Conservation (phyloP, 2,797 vertebrate species). For the Cichlasoma orientale region DNA sequence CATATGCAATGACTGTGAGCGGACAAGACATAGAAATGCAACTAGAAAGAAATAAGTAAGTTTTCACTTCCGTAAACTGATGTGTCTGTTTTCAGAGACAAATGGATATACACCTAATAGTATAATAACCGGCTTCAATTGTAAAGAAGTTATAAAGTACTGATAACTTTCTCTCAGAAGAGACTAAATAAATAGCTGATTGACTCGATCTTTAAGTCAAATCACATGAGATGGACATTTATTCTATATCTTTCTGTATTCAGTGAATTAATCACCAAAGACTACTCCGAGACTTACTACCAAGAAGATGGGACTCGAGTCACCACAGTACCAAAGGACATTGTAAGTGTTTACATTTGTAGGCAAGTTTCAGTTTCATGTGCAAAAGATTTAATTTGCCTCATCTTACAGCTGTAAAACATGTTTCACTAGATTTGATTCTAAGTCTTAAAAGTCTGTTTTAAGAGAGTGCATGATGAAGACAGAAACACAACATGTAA, state of each 20-base stretch:
- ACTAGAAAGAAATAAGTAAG: conserved; percentile 78
- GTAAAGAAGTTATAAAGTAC: neutral
- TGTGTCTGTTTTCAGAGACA: neutral
- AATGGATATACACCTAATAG: neutral
- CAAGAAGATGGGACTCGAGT: conserved; percentile 70
- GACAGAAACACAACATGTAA: neutral
- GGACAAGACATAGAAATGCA: conserved; percentile 77
- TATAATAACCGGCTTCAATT: neutral
- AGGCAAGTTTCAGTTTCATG: no score
- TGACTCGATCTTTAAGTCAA: rapidly evolving
- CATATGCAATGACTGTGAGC: conserved; percentile 74
- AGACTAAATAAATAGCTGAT: neutral
- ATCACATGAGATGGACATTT: neutral
- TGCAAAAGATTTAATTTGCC: neutral
- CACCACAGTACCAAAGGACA: conserved; percentile 65
- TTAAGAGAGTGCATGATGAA: no score
- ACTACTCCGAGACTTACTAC: conserved; percentile 81
- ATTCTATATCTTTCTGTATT: neutral
- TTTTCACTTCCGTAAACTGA: neutral
- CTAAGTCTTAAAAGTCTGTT: neutral
- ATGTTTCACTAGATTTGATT: neutral
- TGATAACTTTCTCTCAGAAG: neutral
- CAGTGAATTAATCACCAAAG: conserved; percentile 73
- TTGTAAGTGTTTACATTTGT: conserved; percentile 62
- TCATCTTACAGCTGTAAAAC: neutral